Base-by-base conservation (phyloP, 2,888 invertebrate genomes). In the Leptinotarsa tumamoca region DNA sequence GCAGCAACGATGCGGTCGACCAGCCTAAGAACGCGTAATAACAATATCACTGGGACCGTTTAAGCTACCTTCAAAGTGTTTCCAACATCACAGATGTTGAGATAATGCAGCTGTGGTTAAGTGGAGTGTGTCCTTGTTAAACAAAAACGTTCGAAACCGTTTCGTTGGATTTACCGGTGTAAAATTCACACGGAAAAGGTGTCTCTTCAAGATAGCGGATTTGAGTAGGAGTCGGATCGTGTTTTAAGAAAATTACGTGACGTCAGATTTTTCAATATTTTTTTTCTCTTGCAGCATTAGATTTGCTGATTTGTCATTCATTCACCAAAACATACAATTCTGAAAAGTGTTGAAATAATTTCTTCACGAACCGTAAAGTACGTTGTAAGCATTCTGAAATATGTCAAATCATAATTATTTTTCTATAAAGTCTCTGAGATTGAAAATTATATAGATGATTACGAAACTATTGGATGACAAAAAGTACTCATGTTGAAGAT, bases 11-110 rank as follows among this genome's bases (percentile, higher is more conserved):
- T 58, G 73, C 18, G 58, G 73, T 61, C 68, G 61, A 56, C 69
- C 74, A 68, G 66, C 74, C 54, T 74, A 76, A 77, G 75, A 79
- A 79, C 78, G 74, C 63, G 75, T 74, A 77, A 75, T 79, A 77
- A 79, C 75, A 72, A 71, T 76, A 75, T 75, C 75, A 75, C 74
- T 68, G 50, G 72, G 72, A 70, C 52, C 73, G 77, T 49, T 73
- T 75, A 68, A 77, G 73, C 33, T 69, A 52, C 68, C 56, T 70
- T 23, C 70, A 67, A 74, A 70, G 74, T 70, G 74, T 66, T 69
- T 50, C 68, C 67, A 70, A 74, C 67, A 70, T 67, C 74, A 66
- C 70, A 56, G 52, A 63, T 67, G 74, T 67, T 49, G 51, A 67
- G 74, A 74, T 74, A 74, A 74, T 74, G 74, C 74, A 52, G 49